Base-by-base conservation (phyloP, 2,113 vertebrate species). In the Athene noctua region DNA sequence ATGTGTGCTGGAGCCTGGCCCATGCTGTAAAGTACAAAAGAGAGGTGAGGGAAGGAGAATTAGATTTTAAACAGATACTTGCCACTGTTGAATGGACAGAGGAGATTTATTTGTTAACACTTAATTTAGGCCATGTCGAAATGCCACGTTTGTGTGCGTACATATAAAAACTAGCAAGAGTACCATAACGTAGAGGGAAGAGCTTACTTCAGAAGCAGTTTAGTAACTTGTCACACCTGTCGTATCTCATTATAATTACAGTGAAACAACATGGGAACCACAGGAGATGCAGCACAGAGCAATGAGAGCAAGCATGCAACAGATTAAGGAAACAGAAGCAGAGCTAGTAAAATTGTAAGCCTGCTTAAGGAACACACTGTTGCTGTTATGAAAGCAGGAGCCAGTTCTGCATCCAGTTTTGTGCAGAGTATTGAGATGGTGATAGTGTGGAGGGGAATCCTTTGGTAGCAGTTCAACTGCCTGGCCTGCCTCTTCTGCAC, bases 1-100 rank as follows among this genome's bases (percentile, higher is more conserved):
- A 97, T 68, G 86, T 97, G 96, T 97, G 95, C 94, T 97, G 96
- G 95, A 97, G 86, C 87, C 96, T 91, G 84, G 92, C 94, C 96
- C 92, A 85, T 1, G n/a, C 92, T 91, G 84, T 95, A 97, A 97
- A 97, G 95, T 92, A 95, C 91, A 97, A 96, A 97, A 94, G 92
- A 96, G 96, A 96, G 94, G 96, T 96, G 92, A 97, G 79, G 67
- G 94, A 96, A 95, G 29, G 94, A 90, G 82, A 89, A 97, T 95
- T 92, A 85, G 51, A 95, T 97, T 89, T 97, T 96, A 97, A 96
- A 91, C 91, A 95, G 89, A 91, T 82, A 97, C 92, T 96, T 95
- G 92, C 93, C 95, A 94, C 94, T 85, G 89, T 89, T 94, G 80
- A 91, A 94, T 0, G 78, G 91, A 92, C 78, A 87, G 74, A 95